phyloP scores from a whole-genome alignment of 2,113 vertebrate genomes.

The Vidua macroura region DNA sequence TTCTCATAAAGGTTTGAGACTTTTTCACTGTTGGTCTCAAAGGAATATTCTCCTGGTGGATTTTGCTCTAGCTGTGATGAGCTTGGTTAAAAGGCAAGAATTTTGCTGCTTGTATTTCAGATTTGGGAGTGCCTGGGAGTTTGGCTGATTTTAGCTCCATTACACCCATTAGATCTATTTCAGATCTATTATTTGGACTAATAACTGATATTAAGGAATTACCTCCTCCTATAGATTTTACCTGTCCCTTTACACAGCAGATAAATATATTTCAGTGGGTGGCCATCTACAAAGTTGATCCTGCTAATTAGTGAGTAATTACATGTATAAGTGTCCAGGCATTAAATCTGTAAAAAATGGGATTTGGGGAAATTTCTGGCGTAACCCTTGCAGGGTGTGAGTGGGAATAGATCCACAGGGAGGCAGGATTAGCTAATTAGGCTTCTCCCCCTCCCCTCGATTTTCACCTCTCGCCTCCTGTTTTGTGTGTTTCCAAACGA shows the following conservation, averaged over 20 bases:
- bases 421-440: slow-evolving; percentile 3
- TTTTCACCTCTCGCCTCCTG: not conserved
- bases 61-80: not conserved
- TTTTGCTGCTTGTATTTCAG: not conserved
- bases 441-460: not conserved
- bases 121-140: not conserved
- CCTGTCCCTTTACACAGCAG: not conserved
- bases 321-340: rapidly evolving
- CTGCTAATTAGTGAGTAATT: not conserved
- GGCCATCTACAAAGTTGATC: not conserved
- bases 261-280: rapidly evolving
- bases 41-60: not conserved
- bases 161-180: not conserved
- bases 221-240: not conserved
- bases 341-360: not conserved
- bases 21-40: not conserved
- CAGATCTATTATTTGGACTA: not conserved
- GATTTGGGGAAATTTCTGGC: not conserved
- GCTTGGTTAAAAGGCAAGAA: not conserved
- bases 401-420: not conserved
- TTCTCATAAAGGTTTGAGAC: not conserved
- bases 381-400: rapidly evolving
- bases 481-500: not conserved
- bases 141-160: not conserved
- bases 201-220: not conserved